Base-by-base conservation (phyloP, 2,113 vertebrate genomes). In the Upupa epops region DNA sequence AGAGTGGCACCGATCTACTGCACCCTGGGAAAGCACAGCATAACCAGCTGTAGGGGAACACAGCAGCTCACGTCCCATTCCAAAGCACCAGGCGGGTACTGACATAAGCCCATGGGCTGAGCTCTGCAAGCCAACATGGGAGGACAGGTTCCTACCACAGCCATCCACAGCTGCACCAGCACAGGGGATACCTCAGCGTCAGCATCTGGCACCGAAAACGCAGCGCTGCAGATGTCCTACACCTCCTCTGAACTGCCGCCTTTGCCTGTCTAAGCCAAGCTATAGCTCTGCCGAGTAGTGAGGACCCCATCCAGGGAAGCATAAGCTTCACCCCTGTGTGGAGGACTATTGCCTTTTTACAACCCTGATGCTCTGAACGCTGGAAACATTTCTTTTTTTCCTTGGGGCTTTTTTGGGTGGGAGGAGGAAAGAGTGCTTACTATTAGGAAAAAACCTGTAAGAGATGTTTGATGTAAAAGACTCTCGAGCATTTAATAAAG, bases 381-480 rank as follows among this genome's bases (percentile, higher is more conserved):
- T 76, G 66, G 93, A 95, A 95, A 84, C 66, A 65, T 29, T 84
- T 82, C 13, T 71, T 83, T 90, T 90, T 96, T 92, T 79, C 81
- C 88, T 93, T 59, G 28, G 26, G 83, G 78, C n/a, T 59, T 69
- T 34, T 92, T 75, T 69, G 59, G 80, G 76, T 69, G 45, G 88
- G 83, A 92, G 72, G 49, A 91, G 40, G 79, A 95, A 95, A 83
- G 48, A 54, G 32, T 37, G 26, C 37, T 70, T 64, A 22, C 55
- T 88, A 31, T 86, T 91, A 74, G 77, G 92, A 94, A 94, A 95
- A 94, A 90, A 48, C 36, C 45, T 88, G 90, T 74, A 90, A 93
- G 51, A 75, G 11, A 77, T 96, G 89, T 92, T 93, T 92, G 26
- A 87, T 92, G 46, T 63, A 54, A 68, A 90, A 94, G 51, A 75